A percentile compares a stretch with the other conserved stretches of the same genome.
Evolutionary conservation across 2,888 invertebrate genomes (phyloP).

Genomic region (Pachliopta kotzebuea): DNA sequence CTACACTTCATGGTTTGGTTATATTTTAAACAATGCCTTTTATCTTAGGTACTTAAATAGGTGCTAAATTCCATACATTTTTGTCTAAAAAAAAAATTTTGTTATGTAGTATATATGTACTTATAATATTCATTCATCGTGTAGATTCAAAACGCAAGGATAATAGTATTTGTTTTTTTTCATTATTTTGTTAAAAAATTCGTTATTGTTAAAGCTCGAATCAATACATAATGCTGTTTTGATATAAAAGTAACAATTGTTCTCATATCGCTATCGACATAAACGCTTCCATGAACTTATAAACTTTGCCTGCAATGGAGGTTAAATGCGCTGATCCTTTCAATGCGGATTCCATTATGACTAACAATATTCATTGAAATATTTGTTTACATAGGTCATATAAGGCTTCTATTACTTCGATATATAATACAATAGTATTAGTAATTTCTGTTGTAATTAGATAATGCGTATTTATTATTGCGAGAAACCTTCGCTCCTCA

Average conservation of each 20-base stretch:
- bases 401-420: not conserved
- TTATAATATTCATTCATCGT: no score
- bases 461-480: not conserved
- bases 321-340: slow-evolving; percentile 24
- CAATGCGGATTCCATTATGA: slow-evolving; percentile 28
- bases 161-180: not conserved
- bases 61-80: no score
- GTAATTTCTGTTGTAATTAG: not conserved
- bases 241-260: slow-evolving; percentile 13
- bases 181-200: not conserved
- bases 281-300: slow-evolving; percentile 28
- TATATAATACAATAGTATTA: not conserved
- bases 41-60: no score
- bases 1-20: no score
- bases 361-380: slow-evolving; percentile 25
- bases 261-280: not conserved
- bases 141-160: no score
- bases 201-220: not conserved
- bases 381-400: slow-evolving; percentile 19
- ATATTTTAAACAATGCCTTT: no score
- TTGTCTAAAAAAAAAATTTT: no score
- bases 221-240: slow-evolving; percentile 8
- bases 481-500: not conserved
- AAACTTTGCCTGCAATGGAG: slow-evolving; percentile 21
- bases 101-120: no score